Percentiles rank a stretch among this genome's conserved stretches.
phyloP scores from a whole-genome alignment of 2,888 invertebrate species.

The Colletes collaris region DNA sequence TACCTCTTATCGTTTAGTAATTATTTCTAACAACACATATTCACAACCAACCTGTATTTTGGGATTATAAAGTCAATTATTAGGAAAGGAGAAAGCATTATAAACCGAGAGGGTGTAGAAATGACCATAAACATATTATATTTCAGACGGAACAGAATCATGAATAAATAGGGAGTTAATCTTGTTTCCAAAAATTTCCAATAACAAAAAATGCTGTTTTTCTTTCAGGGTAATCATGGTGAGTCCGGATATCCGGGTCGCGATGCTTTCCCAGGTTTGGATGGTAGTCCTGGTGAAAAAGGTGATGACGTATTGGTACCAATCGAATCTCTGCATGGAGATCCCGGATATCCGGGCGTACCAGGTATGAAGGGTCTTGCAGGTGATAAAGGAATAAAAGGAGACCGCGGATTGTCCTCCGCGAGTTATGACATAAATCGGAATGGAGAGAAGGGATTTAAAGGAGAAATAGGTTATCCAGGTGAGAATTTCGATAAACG shows the following conservation, averaged over 20 bases:
- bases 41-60: no score
- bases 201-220: constrained; percentile 10
- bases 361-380: constrained; percentile 82
- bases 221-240: constrained; percentile 81
- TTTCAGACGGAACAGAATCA: no score
- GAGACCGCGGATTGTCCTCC: constrained; percentile 82
- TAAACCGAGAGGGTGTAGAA: no score
- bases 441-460: constrained; percentile 83
- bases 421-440: no score
- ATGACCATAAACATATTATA: no score
- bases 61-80: no score
- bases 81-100: no score
- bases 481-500: constrained; percentile 73
- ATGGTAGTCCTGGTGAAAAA: constrained; percentile 84
- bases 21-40: no score
- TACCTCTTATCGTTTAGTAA: no score
- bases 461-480: constrained; percentile 82
- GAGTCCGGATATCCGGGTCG: constrained; percentile 82
- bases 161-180: no score
- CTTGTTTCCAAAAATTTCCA: no score
- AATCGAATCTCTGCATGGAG: constrained; percentile 83
- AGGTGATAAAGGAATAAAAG: constrained; percentile 83
- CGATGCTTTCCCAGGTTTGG: constrained; percentile 82
- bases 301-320: constrained; percentile 85
- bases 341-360: constrained; percentile 76